These are phyloP conservation scores for Rhyacichthys aspro DNA, from an alignment of 2,797 vertebrate species.

Conservation along the genomic window DNA sequence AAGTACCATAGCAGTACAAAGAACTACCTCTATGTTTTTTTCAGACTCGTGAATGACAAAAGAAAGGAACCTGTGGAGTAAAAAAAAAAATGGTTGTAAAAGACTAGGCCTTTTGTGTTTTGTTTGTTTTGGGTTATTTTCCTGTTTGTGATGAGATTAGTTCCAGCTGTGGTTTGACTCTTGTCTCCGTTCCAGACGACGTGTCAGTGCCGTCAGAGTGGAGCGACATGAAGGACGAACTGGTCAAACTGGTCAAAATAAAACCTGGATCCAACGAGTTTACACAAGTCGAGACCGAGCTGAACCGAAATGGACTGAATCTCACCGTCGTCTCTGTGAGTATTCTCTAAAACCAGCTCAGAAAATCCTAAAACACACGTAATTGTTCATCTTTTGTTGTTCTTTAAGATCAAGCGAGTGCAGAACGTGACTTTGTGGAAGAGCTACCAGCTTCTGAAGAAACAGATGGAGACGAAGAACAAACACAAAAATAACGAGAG, in stretches of 20 bases:
- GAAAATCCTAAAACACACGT: background rate
- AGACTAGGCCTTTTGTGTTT: no score
- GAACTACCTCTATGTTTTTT: no score
- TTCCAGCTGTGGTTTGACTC: no score
- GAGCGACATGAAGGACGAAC: constrained; percentile 62
- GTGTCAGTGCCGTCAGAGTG: constrained; percentile 55
- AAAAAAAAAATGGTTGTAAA: no score
- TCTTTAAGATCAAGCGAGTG: constrained; percentile 72
- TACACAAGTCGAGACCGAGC: constrained; percentile 25
- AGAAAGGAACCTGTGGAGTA: no score
- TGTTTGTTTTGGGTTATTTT: no score
- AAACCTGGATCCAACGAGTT: constrained; percentile 28
- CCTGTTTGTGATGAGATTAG: no score
- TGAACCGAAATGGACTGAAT: background rate
- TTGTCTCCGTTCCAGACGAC: constrained; percentile 4
- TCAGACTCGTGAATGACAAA: no score
- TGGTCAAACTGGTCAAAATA: constrained; percentile 39
- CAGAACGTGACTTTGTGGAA: constrained; percentile 74
- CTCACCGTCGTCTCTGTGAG: constrained; percentile 57
- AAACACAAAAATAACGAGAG: constrained; percentile 66
- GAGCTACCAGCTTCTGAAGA: constrained; percentile 71
- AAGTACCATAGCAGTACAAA: no score
- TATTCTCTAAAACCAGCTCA: background rate
- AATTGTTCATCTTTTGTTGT: background rate
- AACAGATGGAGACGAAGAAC: constrained; percentile 70